Base-by-base conservation (phyloP, 2,113 vertebrate genomes). In the Potamarius usumacintae region DNA sequence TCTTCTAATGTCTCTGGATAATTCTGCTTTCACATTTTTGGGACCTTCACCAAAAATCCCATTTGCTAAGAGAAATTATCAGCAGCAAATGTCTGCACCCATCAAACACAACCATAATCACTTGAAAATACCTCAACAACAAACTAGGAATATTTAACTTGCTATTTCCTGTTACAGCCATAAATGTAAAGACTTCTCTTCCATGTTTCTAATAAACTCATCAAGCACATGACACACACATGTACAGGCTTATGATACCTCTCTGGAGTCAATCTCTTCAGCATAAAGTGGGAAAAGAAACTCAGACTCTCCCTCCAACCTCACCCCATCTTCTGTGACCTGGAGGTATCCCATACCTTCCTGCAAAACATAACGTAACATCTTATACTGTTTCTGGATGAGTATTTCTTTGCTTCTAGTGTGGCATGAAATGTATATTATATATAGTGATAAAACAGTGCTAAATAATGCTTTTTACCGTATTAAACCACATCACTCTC, bases 401-500 rank as follows among this genome's bases (percentile, higher is more conserved):
- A 84, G n/a, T 65, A 2, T 30, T 12, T 83, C 30, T 58, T 65
- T 52, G 34, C 71, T 52, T n/a, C 58, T 48, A 50, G 14, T 76
- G 34, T 82, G 57, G 57, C 15, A 48, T 48, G 10, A 48, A 62
- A 62, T 25, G n/a, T 20, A 60, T 27, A 14, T 79, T 79, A 58
- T 6, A 80, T 48, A 25, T 17, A 71, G 18, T 69, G 9, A 76
- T 12, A 48, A 22, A 78, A 52, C 63, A 53, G 27, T 20, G 22
- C 0, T 22, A 27, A 14, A 25, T 6, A 42, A 85, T 25, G 11
- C 4, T 34, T 93, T 96, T 92, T 94, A 99, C 98, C 87, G 96
- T 92, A 90, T 97, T 99, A 95, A 99, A 99, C 97, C 98, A 98
- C 98, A 99, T 99, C 91, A 99, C 97, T 94, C 96, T 95, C 84